Evolutionary conservation across 2,888 invertebrate genomes (phyloP), one percentile per base, ranked within the genome.

Genomic region (Andricus curvator): DNA sequence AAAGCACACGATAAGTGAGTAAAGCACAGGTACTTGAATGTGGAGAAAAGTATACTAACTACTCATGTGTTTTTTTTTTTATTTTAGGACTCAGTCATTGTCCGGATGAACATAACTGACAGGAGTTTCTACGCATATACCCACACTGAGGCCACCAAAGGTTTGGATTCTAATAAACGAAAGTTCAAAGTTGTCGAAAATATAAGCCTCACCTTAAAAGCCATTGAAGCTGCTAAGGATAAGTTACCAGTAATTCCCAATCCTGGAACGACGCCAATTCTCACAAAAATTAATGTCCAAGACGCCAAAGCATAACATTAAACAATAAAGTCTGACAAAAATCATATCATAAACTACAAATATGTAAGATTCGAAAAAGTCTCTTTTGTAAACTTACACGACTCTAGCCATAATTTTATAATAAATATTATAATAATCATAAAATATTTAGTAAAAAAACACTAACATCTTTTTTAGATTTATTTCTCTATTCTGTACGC

Each of bases 71-170:
- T 56, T 13, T 8, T 37, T 60, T 65, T 25, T 65, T 15, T 22
- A 17, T 66, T 78, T 56, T 20, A 78, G 65, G 37, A 66, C 3
- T 78, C 65, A 22, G 33, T 65, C 8, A 67, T 48, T 25, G 51
- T 20, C 11, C n/a, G 37, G 20, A 77, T 77, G 44, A 78, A 51
- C 2, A 77, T 86, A 1, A 80, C 81, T 20, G 82, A 85, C 20
- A 66, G 62, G 20, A 81, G 78, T 13, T 85, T 85, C 37, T 81
- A 68, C 9, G 82, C 86, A 20, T 51, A 70, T 41, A 56, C 85
- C 0, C 68, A 83, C 29, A 66, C 64, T 4, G 85, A 82, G 2
- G 87, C 78, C 0, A 81, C 78, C 0, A 11, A 81, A 0, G 62
- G 67, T 1, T 41, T 70, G 2, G 48, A 70, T 25, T 67, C 80